Percentiles rank a stretch among this genome's conserved stretches.
These are phyloP conservation scores for Sisyra nigra DNA, from an alignment of 2,888 invertebrate genomes.

Conservation along the genomic window DNA sequence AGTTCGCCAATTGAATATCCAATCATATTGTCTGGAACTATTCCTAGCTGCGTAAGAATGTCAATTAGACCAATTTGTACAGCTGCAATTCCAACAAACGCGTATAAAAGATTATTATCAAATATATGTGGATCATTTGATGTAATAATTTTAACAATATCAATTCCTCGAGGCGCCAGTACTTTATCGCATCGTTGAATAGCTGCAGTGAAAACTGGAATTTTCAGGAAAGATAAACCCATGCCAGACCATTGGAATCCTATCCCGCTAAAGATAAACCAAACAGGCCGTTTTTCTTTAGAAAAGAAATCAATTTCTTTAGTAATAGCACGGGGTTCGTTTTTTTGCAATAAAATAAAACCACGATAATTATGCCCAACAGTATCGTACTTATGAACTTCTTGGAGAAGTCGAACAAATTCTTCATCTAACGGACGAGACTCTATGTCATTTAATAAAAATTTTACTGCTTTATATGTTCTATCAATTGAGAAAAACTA, in stretches of 20 bases:
- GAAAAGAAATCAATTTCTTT: slow-evolving; percentile 22
- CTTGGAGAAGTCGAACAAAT: slow-evolving; percentile 53
- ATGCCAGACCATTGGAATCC: slow-evolving; percentile 49
- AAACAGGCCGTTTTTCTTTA: slow-evolving; percentile 30
- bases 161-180: slow-evolving; percentile 32
- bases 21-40: slow-evolving; percentile 78
- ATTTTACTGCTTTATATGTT: slow-evolving; percentile 56
- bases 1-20: slow-evolving; percentile 83
- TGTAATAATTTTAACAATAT: slow-evolving; percentile 33
- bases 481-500: slow-evolving; percentile 29
- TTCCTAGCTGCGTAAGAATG: slow-evolving; percentile 49
- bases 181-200: slow-evolving; percentile 32
- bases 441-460: slow-evolving; percentile 40
- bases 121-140: slow-evolving; percentile 27
- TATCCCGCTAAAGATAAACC: slow-evolving; percentile 53
- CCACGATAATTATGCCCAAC: slow-evolving; percentile 65
- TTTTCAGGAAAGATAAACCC: slow-evolving; percentile 39
- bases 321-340: background rate
- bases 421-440: slow-evolving; percentile 43
- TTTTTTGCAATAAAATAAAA: slow-evolving; percentile 41
- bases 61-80: slow-evolving; percentile 69
- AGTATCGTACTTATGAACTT: slow-evolving; percentile 47
- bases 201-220: slow-evolving; percentile 38
- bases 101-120: slow-evolving; percentile 35
- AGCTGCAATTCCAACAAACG: slow-evolving; percentile 41